A percentile compares a stretch with the other conserved stretches of the same genome.
Conservation (phyloP, 2,113 vertebrate species). For the Chaetodon auriga region DNA sequence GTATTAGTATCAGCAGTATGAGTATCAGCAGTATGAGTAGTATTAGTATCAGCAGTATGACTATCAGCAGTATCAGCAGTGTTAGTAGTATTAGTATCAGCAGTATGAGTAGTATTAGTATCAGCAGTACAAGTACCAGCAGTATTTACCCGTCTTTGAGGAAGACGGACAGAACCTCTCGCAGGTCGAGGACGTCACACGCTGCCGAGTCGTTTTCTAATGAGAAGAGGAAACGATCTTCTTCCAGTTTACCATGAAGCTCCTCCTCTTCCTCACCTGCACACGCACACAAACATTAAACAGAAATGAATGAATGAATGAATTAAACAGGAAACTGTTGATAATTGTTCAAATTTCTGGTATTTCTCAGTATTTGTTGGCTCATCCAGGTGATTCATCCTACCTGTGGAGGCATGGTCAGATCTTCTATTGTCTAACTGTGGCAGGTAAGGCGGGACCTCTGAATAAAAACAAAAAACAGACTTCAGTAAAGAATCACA, state of each 20-base stretch:
- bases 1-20: too few species aligned
- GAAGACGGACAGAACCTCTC: constrained; percentile 82
- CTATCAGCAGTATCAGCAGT: too few species aligned
- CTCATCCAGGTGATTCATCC: neutral
- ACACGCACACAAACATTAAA: constrained; percentile 26
- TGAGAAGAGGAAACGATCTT: constrained; percentile 85
- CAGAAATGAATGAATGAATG: too few species aligned
- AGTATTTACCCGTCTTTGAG: constrained; percentile 56
- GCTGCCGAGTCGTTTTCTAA: constrained; percentile 82
- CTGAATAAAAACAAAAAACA: constrained; percentile 38
- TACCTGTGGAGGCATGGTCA: constrained; percentile 61
- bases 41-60: too few species aligned
- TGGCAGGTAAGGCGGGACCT: constrained; percentile 46
- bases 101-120: too few species aligned
- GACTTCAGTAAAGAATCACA: neutral
- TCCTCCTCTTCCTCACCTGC: constrained; percentile 79
- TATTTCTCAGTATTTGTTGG: too few species aligned
- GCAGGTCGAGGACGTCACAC: constrained; percentile 84
- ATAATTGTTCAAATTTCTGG: too few species aligned
- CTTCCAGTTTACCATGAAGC: constrained; percentile 86
- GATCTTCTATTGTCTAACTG: constrained; percentile 30
- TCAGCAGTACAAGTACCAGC: too few species aligned
- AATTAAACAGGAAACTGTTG: too few species aligned
- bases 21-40: too few species aligned
- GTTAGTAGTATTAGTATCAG: too few species aligned